Conservation (phyloP, 2,888 invertebrate genomes). For the Antheraea yamamai region DNA sequence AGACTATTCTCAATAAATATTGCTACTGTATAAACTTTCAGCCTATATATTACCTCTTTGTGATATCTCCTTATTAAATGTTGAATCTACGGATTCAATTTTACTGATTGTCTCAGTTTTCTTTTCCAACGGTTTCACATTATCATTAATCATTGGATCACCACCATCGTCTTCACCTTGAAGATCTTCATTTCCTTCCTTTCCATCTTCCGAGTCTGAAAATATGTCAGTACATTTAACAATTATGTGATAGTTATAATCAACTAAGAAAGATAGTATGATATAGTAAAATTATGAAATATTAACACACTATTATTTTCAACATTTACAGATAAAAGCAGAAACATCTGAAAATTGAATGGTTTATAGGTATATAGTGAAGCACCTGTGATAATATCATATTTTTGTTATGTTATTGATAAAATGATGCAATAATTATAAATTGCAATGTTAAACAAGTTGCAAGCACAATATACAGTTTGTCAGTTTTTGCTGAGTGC, state of each 20-base stretch:
- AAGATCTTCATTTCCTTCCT: conserved; percentile 39
- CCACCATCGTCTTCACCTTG: conserved; percentile 43
- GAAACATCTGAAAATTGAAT: not conserved
- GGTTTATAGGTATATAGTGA: not conserved
- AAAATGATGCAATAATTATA: not conserved
- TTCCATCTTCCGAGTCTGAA: conserved; percentile 55
- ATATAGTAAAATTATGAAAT: not conserved
- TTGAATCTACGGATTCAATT: conserved; percentile 26
- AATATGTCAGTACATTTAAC: conserved; percentile 21
- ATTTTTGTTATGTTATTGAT: not conserved
- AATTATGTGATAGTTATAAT: not conserved
- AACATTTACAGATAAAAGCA: not conserved
- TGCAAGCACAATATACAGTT: not conserved
- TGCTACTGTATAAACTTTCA: too few species aligned
- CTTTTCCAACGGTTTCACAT: conserved; percentile 22
- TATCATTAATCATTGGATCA: conserved; percentile 36
- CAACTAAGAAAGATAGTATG: not conserved
- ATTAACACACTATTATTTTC: too few species aligned
- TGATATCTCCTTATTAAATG: conserved; percentile 24
- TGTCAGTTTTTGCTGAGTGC: not conserved
- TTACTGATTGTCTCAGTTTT: conserved; percentile 24
- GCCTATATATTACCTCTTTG: conserved; percentile 25
- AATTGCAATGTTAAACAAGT: not conserved
- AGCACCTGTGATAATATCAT: not conserved
- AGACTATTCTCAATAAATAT: too few species aligned